Conservation (phyloP, 2,797 vertebrate species). For the Mus spretus region DNA sequence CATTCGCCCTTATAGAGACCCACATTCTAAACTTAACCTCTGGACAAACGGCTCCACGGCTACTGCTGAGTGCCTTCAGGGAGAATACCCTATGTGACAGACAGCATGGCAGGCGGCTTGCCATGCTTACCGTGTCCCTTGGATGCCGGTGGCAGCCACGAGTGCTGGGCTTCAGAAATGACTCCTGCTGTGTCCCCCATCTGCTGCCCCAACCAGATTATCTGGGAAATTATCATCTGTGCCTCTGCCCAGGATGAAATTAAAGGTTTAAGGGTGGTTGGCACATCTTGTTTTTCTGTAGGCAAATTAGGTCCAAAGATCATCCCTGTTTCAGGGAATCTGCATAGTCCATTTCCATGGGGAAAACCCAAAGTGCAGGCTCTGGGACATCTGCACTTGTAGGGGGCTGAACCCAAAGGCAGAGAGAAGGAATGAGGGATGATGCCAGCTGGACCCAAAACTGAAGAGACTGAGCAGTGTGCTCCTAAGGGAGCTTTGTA, state of each 20-base stretch:
- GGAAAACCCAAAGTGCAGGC: neutral
- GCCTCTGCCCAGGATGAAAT: neutral
- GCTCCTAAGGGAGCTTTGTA: neutral
- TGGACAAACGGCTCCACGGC: neutral
- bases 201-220: neutral
- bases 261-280: neutral
- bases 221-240: neutral
- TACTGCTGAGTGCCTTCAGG: neutral
- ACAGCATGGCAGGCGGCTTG: rapidly evolving
- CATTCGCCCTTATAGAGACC: neutral
- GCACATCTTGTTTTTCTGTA: neutral
- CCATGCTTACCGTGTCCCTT: neutral
- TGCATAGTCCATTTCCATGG: neutral
- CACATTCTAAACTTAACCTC: neutral
- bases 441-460: rapidly evolving
- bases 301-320: neutral
- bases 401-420: rapidly evolving
- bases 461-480: neutral
- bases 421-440: neutral
- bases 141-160: neutral
- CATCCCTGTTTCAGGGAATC: neutral
- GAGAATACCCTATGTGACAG: neutral
- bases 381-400: neutral
- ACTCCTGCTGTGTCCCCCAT: neutral
- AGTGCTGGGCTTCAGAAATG: neutral